Conservation (phyloP, 2,888 invertebrate species). For the Ellobium chinense region DNA sequence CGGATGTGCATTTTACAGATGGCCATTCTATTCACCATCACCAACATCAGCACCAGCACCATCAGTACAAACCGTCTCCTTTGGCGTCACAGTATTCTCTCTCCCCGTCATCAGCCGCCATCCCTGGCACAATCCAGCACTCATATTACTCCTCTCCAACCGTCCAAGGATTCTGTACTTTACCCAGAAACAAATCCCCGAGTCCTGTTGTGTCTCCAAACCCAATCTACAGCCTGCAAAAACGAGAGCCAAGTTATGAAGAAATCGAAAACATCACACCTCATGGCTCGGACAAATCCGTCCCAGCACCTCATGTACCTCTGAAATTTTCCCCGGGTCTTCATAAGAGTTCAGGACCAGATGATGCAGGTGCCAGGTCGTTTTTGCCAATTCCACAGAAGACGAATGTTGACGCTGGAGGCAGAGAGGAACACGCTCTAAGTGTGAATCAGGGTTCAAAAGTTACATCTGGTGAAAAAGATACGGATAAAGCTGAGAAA, state of each 20-base stretch:
- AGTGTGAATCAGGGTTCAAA: background rate
- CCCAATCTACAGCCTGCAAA: constrained; percentile 19
- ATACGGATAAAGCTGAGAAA: background rate
- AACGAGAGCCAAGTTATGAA: constrained; percentile 39
- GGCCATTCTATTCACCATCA: background rate
- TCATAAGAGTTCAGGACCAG: background rate
- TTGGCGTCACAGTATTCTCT: background rate
- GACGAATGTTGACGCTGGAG: background rate
- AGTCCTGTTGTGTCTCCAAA: constrained; percentile 1
- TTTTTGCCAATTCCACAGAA: background rate
- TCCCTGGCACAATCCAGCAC: background rate
- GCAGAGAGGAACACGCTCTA: background rate
- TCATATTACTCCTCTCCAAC: constrained; percentile 24
- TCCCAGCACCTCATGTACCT: background rate
- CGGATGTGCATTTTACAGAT: background rate
- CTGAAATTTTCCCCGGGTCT: background rate
- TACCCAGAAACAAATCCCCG: constrained; percentile 22
- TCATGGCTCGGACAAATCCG: background rate
- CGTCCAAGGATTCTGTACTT: constrained; percentile 34
- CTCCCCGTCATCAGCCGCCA: constrained; percentile 5
- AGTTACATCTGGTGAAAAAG: background rate
- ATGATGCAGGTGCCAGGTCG: background rate
- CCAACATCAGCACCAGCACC: too few relatives aligned
- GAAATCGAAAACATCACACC: constrained; percentile 41
- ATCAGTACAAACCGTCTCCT: background rate